Evolutionary conservation across 2,888 invertebrate species (phyloP), one percentile per base, ranked within the genome.

Genomic region (Bembecia ichneumoniformis): DNA sequence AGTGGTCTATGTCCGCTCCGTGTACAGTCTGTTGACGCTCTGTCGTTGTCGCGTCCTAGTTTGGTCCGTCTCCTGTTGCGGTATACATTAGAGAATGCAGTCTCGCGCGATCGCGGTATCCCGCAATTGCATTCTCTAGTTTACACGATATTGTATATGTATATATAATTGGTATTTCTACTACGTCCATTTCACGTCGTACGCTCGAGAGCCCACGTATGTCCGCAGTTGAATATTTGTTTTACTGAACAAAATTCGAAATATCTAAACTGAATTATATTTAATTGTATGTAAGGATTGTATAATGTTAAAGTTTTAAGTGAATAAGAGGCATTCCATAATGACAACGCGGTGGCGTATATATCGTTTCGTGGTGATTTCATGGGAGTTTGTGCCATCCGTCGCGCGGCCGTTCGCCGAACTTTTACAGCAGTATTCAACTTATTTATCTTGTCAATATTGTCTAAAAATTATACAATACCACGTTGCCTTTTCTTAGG

Each of bases 401-500:
- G 80, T 66, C 59, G 69, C 67, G 62, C 55, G 57, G 52, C 40
- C 48, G 50, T 16, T 43, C 44, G 51, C 51, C 49, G 52, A 52
- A 49, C 60, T 28, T 28, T 51, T 57, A 58, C 61, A 57, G 55
- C 66, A 66, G 64, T 66, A 64, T 69, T 63, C 58, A 65, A 56
- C 59, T 64, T 16, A 62, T 64, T 53, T 65, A 64, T 74, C 71
- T 69, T 72, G 74, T 76, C 76, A 74, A 77, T 74, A 68, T 71
- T 72, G 74, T 74, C 76, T 74, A 72, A 77, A 50, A 79, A 75
- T 71, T 79, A 79, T 78, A 82, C 79, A 80, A 82, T 83, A 88
- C 88, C 87, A 80, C 76, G 87, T 87, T 87, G 87, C 88, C 88
- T 88, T 80, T 87, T 83, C 82, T 74, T 84, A 84, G 81, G 77